phyloP scores from a whole-genome alignment of 2,888 invertebrate genomes.

The Oscheius myriophilus region DNA sequence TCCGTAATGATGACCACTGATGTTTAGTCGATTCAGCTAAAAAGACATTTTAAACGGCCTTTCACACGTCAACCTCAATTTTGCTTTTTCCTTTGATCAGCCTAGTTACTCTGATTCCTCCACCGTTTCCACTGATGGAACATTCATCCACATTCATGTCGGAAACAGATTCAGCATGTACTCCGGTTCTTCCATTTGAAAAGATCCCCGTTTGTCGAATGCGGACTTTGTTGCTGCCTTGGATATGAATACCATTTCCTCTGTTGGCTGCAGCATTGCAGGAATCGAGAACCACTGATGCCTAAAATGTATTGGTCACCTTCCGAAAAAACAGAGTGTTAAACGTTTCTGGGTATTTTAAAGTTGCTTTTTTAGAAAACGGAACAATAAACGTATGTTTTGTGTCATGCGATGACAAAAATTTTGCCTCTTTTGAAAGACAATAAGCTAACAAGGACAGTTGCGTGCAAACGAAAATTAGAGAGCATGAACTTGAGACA shows the following conservation, averaged over 20 bases:
- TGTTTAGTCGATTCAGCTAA: slow-evolving; percentile 13
- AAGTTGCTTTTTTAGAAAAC: too few species aligned
- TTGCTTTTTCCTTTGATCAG: neutral
- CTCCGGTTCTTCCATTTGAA: slow-evolving; percentile 8
- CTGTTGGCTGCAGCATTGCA: slow-evolving; percentile 24
- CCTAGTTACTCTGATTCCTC: slow-evolving; percentile 32
- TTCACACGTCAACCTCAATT: neutral
- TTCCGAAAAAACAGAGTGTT: too few species aligned
- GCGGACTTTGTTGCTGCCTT: neutral
- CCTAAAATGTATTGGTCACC: slow-evolving; percentile 12
- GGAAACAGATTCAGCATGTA: slow-evolving; percentile 8
- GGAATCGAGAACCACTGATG: slow-evolving; percentile 7
- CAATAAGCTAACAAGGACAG: too few species aligned
- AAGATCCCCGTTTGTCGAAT: slow-evolving; percentile 10
- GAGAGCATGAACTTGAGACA: too few species aligned
- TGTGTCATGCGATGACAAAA: too few species aligned
- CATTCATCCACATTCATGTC: neutral
- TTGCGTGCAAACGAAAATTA: too few species aligned
- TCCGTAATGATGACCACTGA: slow-evolving; percentile 31
- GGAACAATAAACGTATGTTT: too few species aligned
- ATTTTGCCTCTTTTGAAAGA: too few species aligned
- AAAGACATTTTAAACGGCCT: neutral
- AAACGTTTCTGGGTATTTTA: too few species aligned
- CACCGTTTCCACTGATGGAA: slow-evolving; percentile 37
- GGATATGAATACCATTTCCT: slow-evolving; percentile 21